Conservation (phyloP, 2,888 invertebrate genomes). For the Platerodrilus igneus region DNA sequence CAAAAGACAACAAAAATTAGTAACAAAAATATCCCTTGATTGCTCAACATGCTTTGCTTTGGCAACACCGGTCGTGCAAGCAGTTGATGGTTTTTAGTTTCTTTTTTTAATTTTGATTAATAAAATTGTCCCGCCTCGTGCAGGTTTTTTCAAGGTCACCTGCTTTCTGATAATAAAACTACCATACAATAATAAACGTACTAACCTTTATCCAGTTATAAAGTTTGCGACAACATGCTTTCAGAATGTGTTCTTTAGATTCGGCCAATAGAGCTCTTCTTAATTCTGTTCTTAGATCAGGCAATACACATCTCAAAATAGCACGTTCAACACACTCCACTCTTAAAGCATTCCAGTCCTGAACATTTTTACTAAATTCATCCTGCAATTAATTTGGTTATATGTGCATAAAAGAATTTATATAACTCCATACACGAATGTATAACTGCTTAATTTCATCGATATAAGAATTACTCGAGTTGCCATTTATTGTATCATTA, state of each 20-base stretch:
- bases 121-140: no score
- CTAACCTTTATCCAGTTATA: slow-evolving; percentile 81
- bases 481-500: slow-evolving; percentile 73
- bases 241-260: slow-evolving; percentile 79
- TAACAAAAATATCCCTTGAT: no score
- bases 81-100: no score
- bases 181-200: no score
- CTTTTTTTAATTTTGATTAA: no score
- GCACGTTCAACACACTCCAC: slow-evolving; percentile 85
- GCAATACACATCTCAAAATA: slow-evolving; percentile 81
- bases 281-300: slow-evolving; percentile 83
- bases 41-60: no score
- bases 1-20: no score
- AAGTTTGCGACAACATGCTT: slow-evolving; percentile 78
- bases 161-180: no score
- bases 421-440: slow-evolving; percentile 57
- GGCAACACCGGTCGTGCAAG: no score
- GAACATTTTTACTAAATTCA: slow-evolving; percentile 89
- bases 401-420: slow-evolving; percentile 1
- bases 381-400: slow-evolving; percentile 54
- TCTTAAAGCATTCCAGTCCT: slow-evolving; percentile 92
- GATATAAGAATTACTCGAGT: slow-evolving; percentile 70
- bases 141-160: no score
- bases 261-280: slow-evolving; percentile 75
- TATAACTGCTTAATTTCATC: slow-evolving; percentile 87